Evolutionary conservation across 2,113 vertebrate genomes (phyloP).

Genomic region (Electrona antarctica): DNA sequence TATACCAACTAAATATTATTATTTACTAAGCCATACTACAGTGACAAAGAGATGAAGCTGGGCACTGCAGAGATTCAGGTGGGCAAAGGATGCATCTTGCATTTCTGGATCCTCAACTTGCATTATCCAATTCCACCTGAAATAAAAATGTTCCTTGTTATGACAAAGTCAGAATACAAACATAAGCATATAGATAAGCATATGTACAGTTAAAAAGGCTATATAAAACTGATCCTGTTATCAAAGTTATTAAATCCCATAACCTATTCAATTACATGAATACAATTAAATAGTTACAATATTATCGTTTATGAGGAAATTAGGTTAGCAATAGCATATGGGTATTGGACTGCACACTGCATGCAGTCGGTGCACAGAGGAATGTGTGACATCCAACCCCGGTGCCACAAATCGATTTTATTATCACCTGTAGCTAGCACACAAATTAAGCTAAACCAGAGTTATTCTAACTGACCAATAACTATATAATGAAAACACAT

Average conservation of each 20-base stretch:
- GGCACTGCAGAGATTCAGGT: not conserved
- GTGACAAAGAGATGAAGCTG: not conserved
- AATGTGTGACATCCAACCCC: not conserved
- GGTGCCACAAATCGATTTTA: conserved; percentile 32
- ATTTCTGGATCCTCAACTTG: conserved; percentile 22
- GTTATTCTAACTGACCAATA: not conserved
- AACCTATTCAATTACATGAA: no score
- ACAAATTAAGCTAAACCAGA: not conserved
- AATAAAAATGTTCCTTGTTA: conserved; percentile 14
- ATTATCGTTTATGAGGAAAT: no score
- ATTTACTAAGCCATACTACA: not conserved
- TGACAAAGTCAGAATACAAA: not conserved
- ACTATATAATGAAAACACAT: not conserved
- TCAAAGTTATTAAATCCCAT: not conserved
- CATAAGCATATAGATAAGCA: not conserved
- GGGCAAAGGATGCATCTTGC: conserved; percentile 37
- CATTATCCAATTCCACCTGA: conserved; percentile 41
- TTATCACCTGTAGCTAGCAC: conserved; percentile 62
- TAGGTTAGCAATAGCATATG: not conserved
- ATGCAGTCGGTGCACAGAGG: not conserved
- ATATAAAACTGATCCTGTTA: not conserved
- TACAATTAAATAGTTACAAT: no score
- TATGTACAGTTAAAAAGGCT: not conserved
- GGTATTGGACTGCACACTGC: not conserved
- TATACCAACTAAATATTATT: not conserved